A percentile compares a stretch with the other conserved stretches of the same genome.
Evolutionary conservation across 1,140 invertebrate species (phyloP).

Genomic region (Trichonephila clavipes): DNA sequence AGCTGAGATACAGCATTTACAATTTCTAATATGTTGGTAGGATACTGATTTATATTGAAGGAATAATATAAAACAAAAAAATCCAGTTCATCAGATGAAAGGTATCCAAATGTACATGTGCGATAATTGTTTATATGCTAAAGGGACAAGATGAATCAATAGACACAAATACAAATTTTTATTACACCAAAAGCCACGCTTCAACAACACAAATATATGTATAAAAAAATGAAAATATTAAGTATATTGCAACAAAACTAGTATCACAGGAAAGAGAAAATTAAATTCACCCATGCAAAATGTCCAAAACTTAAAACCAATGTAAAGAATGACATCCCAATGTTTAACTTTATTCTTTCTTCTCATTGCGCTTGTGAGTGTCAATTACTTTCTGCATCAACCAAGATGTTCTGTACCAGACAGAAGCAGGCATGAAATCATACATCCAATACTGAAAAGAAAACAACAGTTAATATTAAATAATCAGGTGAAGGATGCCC

Average conservation of each 20-base stretch:
- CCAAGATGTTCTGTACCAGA: constrained; percentile 76
- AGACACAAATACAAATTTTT: constrained; percentile 25
- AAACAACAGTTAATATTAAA: not conserved
- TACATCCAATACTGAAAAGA: constrained; percentile 78
- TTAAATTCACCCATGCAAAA: constrained; percentile 22
- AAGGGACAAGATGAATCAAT: too few relatives aligned
- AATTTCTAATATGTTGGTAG: too few relatives aligned
- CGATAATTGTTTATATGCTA: too few relatives aligned
- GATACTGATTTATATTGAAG: too few relatives aligned
- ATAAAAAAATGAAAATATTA: constrained; percentile 17
- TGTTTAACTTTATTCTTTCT: not conserved
- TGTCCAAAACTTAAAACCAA: constrained; percentile 32
- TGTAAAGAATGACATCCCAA: not conserved
- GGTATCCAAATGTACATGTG: too few relatives aligned
- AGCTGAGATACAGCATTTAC: too few relatives aligned
- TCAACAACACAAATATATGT: not conserved
- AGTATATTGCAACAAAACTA: not conserved
- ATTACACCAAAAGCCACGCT: constrained; percentile 30
- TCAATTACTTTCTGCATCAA: constrained; percentile 73
- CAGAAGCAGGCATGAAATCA: constrained; percentile 67
- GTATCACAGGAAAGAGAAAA: constrained; percentile 48
- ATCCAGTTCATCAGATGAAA: too few relatives aligned
- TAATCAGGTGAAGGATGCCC: too few relatives aligned
- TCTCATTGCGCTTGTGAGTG: constrained; percentile 54
- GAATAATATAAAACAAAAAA: too few relatives aligned